Conservation (phyloP, 2,888 invertebrate genomes). For the Meganola albula region DNA sequence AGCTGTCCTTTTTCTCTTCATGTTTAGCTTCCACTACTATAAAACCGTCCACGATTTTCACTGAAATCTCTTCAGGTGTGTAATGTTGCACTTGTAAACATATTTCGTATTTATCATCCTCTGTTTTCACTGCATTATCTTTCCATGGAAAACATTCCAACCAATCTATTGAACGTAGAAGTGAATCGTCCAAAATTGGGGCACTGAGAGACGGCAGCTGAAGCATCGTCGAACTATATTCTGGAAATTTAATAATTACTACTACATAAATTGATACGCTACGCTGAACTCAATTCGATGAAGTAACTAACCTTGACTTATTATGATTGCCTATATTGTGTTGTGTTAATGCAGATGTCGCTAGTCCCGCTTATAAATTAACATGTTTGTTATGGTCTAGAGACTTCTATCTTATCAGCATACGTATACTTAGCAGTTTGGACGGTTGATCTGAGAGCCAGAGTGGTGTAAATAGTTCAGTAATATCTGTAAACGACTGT, state of each 20-base stretch:
- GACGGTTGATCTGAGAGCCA: too few relatives aligned
- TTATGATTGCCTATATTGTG: too few relatives aligned
- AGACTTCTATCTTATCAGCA: too few relatives aligned
- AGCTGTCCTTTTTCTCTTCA: constrained; percentile 53
- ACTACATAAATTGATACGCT: constrained; percentile 10
- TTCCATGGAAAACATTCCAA: constrained; percentile 56
- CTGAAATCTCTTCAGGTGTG: constrained; percentile 45
- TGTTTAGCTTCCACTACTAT: constrained; percentile 54
- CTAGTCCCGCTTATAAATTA: too few relatives aligned
- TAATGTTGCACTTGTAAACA: constrained; percentile 49
- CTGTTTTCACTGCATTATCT: constrained; percentile 36
- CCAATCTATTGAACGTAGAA: constrained; percentile 58
- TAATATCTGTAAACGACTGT: too few relatives aligned
- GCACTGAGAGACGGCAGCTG: constrained; percentile 29
- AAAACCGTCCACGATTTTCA: constrained; percentile 41
- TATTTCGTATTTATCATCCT: constrained; percentile 48
- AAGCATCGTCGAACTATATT: constrained; percentile 20
- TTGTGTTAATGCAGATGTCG: constrained; percentile 34
- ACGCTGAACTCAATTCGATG: constrained; percentile 8
- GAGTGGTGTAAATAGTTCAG: too few relatives aligned
- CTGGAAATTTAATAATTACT: constrained; percentile 23
- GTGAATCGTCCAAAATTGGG: constrained; percentile 47
- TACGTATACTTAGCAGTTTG: too few relatives aligned
- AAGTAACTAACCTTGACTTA: neutral
- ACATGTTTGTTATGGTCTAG: too few relatives aligned